phyloP scores from a whole-genome alignment of 2,888 invertebrate genomes.

The Oscheius sp. region DNA sequence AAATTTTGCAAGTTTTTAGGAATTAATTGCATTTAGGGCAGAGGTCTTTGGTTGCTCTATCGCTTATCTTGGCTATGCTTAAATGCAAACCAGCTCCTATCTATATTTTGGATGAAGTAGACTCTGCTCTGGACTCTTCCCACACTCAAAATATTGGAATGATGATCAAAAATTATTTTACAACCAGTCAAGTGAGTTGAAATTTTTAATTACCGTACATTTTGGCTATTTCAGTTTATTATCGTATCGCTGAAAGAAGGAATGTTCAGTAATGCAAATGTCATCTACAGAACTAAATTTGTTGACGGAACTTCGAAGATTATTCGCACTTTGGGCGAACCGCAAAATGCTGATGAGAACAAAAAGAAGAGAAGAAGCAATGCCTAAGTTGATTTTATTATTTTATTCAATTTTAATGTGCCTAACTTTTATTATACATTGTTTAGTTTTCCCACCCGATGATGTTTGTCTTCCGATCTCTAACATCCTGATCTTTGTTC shows the following conservation, averaged over 20 bases:
- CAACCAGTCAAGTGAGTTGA: slow-evolving; percentile 82
- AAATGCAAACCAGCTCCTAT: slow-evolving; percentile 97
- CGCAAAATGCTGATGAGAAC: background rate
- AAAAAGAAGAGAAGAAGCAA: slow-evolving; percentile 4
- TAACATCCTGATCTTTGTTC: too few species aligned
- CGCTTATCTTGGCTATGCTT: slow-evolving; percentile 93
- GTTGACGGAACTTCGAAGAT: slow-evolving; percentile 94
- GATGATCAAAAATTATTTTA: slow-evolving; percentile 91
- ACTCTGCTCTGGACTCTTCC: slow-evolving; percentile 95
- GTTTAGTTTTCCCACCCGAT: too few species aligned
- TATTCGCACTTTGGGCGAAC: background rate
- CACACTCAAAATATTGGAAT: slow-evolving; percentile 98
- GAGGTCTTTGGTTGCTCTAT: slow-evolving; percentile 88
- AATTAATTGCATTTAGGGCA: slow-evolving; percentile 55
- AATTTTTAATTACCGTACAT: background rate
- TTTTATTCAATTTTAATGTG: too few species aligned
- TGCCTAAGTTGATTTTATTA: background rate
- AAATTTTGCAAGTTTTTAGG: background rate
- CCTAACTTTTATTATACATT: too few species aligned
- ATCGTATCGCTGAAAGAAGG: slow-evolving; percentile 98
- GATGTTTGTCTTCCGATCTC: too few species aligned
- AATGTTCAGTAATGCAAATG: slow-evolving; percentile 99
- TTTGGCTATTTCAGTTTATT: slow-evolving; percentile 82
- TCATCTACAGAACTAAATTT: slow-evolving; percentile 92
- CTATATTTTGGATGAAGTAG: slow-evolving; percentile 96